A percentile compares a stretch with the other conserved stretches of the same genome.
phyloP scores from a whole-genome alignment of 2,113 vertebrate genomes.

The Callocephalon fimbriatum region DNA sequence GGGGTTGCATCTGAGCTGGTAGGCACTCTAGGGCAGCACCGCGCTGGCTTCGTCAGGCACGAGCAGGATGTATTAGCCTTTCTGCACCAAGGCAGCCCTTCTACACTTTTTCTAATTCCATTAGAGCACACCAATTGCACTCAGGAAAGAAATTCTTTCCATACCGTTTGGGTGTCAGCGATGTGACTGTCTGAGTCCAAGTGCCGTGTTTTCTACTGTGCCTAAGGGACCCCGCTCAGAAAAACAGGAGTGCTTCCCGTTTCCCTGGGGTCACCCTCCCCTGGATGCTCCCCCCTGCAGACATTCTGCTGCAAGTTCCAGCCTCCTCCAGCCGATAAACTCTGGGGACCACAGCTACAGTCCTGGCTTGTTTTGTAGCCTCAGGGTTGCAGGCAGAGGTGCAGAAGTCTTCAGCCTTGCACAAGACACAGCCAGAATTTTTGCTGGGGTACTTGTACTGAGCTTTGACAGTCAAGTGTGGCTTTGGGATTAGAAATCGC shows the following conservation, averaged over 20 bases:
- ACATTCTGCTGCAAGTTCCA: background rate
- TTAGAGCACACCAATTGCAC: background rate
- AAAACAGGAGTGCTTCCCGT: background rate
- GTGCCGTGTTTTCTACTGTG: fast-evolving
- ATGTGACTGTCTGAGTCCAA: background rate
- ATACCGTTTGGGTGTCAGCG: background rate
- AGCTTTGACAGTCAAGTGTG: background rate
- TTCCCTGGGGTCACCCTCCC: background rate
- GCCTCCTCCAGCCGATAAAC: background rate
- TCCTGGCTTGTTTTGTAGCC: background rate
- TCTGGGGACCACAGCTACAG: fast-evolving
- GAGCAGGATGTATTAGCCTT: background rate
- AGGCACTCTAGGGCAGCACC: fast-evolving
- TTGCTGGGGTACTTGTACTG: background rate
- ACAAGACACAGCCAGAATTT: background rate
- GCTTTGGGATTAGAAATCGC: background rate
- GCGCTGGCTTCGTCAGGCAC: background rate
- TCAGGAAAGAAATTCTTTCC: background rate
- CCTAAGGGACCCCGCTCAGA: background rate
- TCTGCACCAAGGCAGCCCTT: background rate
- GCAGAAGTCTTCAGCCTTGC: background rate
- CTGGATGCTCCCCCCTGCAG: background rate
- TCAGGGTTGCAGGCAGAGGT: background rate
- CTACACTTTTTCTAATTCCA: background rate
- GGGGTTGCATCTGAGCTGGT: background rate